Conservation (phyloP, 2,888 invertebrate species). For the Bellardia bayeri region DNA sequence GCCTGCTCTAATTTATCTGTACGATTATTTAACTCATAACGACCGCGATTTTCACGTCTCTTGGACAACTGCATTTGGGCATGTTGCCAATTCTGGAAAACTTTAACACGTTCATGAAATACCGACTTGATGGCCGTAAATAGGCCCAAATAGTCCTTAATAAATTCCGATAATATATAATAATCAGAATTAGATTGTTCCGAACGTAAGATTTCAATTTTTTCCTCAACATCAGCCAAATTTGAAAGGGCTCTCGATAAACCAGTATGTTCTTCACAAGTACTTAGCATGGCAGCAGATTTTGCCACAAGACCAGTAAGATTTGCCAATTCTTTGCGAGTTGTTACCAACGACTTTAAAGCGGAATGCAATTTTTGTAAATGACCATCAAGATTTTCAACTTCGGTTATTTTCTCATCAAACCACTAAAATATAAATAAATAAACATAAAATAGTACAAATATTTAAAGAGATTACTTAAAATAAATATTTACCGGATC, state of each 20-base stretch:
- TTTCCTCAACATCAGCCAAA: constrained; percentile 92
- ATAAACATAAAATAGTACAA: constrained; percentile 21
- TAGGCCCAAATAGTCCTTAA: constrained; percentile 97
- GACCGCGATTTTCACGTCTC: constrained; percentile 96
- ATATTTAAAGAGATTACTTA: neutral
- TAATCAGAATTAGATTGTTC: constrained; percentile 98
- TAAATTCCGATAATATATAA: constrained; percentile 95
- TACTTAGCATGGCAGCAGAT: constrained; percentile 94
- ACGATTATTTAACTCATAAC: constrained; percentile 94
- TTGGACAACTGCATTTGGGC: constrained; percentile 97
- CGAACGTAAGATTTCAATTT: constrained; percentile 93
- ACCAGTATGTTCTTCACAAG: constrained; percentile 96
- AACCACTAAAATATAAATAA: constrained; percentile 91
- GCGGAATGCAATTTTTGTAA: constrained; percentile 93
- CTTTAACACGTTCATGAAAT: constrained; percentile 90
- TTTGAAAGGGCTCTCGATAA: constrained; percentile 95
- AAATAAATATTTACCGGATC: constrained; percentile 90
- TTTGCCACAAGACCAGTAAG: constrained; percentile 94
- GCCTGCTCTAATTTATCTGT: constrained; percentile 95
- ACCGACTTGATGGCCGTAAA: constrained; percentile 95
- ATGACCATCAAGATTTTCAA: constrained; percentile 95
- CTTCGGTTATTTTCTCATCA: constrained; percentile 96
- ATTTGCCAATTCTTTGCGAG: constrained; percentile 92
- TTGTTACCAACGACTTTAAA: constrained; percentile 93
- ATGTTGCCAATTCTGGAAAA: constrained; percentile 97